Evolutionary conservation across 2,888 invertebrate species (phyloP), one percentile per base, ranked within the genome.

Genomic region (Shargacucullia verbasci): DNA sequence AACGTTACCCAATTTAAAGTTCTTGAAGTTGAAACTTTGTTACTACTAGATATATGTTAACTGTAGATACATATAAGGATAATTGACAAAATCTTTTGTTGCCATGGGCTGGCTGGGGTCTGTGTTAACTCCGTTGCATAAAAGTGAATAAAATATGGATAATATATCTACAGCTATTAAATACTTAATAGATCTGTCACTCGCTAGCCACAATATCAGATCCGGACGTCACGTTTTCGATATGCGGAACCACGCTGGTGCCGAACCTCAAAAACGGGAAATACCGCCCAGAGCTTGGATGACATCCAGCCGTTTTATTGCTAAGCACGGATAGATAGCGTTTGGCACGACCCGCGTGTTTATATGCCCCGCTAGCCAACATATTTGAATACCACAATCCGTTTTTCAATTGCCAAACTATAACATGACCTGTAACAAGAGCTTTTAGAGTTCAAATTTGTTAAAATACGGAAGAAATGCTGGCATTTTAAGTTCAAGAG

Each of bases 281-380:
- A 74, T 67, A 70, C 75, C 53, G 41, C 57, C 68, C 59, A 75
- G 63, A 66, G 67, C 73, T 87, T 89, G 89, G 89, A 84, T 55
- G 41, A 43, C 29, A 63, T 82, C 87, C 87, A 88, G 79, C 70
- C 61, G 59, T 76, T 80, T 81, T 85, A 86, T 83, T 78, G 73
- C 83, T 81, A 81, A 83, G 83, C 83, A 73, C 70, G 61, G 67
- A 76, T 70, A 81, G 72, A 81, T 76, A 73, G 70, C 69, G 67
- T 78, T 87, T 89, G 89, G 89, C 89, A 88, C 75, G 39, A 38
- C 47, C 57, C 56, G 49, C 53, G 31, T 79, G 78, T 83, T 81
- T 79, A 71, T 73, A 73, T 66, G 59, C 67, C 62, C 65, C 57
- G 50, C 67, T 73, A 68, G 79, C 78, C 77, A 80, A 80, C 68